phyloP scores from a whole-genome alignment of 2,797 vertebrate genomes.

The Tolypeutes matacus region DNA sequence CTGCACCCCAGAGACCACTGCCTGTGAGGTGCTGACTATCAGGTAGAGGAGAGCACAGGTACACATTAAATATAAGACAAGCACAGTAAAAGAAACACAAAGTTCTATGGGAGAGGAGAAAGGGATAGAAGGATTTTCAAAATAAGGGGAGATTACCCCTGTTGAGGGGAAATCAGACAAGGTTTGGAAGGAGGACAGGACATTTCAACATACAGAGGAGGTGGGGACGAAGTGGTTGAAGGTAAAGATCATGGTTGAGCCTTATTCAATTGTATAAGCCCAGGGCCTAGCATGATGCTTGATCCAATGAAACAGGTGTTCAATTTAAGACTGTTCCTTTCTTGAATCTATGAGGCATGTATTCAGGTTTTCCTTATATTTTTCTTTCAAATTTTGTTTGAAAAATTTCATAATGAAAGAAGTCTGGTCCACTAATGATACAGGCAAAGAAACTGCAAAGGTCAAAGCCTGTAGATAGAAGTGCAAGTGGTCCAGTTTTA shows the following conservation, averaged over 20 bases:
- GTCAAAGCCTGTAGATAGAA: background rate
- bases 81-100: background rate
- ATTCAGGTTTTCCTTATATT: background rate
- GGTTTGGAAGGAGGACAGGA: background rate
- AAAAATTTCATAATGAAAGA: background rate
- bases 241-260: background rate
- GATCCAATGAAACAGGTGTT: background rate
- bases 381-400: background rate
- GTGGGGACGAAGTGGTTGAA: background rate
- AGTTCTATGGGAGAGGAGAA: background rate
- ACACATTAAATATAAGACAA: background rate
- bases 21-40: fast-evolving
- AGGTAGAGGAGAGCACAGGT: background rate
- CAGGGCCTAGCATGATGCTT: background rate
- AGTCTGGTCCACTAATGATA: background rate
- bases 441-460: background rate
- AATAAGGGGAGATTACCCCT: background rate
- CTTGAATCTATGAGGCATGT: background rate
- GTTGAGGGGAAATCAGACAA: background rate
- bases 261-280: background rate
- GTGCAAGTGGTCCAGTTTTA: too few relatives aligned
- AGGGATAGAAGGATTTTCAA: background rate
- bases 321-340: background rate
- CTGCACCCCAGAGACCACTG: background rate
- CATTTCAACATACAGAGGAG: background rate